These are phyloP conservation scores for Hydrochoerus hydrochaeris DNA, from an alignment of 2,113 vertebrate genomes.

Conservation along the genomic window DNA sequence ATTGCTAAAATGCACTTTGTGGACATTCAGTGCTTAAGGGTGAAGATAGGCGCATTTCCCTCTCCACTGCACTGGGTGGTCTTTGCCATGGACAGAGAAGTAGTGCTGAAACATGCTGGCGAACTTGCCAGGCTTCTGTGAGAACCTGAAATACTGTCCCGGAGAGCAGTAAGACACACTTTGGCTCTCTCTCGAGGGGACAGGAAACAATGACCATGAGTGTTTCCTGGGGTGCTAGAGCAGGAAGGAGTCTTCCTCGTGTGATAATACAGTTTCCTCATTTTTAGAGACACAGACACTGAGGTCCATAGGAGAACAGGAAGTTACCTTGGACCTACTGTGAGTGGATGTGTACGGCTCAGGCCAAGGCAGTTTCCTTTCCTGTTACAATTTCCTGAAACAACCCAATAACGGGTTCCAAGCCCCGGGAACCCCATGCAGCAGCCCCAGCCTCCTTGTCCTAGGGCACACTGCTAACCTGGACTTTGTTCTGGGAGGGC, in stretches of 20 bases:
- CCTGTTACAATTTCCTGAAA: background rate
- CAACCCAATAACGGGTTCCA: conserved; percentile 43
- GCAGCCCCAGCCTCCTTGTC: no score
- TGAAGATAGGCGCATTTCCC: background rate
- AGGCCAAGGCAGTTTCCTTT: background rate
- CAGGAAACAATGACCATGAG: conserved; percentile 65
- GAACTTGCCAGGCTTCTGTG: background rate
- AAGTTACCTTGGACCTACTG: background rate
- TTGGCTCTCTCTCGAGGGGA: conserved; percentile 55
- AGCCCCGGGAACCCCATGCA: conserved; percentile 50
- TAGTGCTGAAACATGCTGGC: background rate
- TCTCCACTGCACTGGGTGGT: background rate
- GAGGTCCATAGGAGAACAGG: background rate
- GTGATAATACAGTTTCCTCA: background rate
- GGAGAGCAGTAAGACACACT: conserved; percentile 62
- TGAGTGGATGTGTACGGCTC: background rate
- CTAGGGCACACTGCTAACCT: background rate
- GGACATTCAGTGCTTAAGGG: background rate
- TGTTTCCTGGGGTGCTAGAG: conserved; percentile 10
- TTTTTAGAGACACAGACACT: conserved; percentile 26
- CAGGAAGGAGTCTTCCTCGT: conserved; percentile 9
- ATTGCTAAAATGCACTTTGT: background rate
- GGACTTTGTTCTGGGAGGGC: background rate
- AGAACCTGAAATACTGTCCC: conserved; percentile 57
- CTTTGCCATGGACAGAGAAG: background rate